phyloP scores from a whole-genome alignment of 2,113 vertebrate genomes.

The Puntigrus tetrazona region DNA sequence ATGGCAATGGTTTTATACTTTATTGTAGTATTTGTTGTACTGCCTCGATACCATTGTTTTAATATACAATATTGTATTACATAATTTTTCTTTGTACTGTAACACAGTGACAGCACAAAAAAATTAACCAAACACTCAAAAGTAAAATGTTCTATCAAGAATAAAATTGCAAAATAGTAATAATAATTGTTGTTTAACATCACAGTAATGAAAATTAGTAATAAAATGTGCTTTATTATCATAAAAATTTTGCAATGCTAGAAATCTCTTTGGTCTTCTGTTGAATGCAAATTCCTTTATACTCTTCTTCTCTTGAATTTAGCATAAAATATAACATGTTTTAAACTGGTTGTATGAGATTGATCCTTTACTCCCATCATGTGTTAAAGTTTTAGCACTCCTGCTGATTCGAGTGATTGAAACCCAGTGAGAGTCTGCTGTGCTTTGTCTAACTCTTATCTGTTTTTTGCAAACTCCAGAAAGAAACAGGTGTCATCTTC shows the following conservation, averaged over 20 bases:
- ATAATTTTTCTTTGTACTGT: background rate
- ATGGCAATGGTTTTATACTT: background rate
- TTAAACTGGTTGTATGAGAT: background rate
- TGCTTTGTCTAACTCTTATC: background rate
- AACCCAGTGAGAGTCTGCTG: background rate
- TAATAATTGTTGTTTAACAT: background rate
- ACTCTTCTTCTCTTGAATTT: background rate
- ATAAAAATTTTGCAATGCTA: background rate
- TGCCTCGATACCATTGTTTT: background rate
- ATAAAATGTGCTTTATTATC: background rate
- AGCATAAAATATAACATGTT: background rate
- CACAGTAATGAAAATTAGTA: background rate
- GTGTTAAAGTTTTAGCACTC: background rate
- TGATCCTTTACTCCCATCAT: background rate
- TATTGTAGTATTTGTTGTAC: background rate
- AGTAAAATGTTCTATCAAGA: background rate
- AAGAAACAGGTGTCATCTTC: constrained; percentile 3
- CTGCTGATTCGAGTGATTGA: background rate
- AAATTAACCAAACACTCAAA: background rate
- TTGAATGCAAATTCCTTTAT: background rate
- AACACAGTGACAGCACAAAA: background rate
- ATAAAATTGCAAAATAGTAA: background rate
- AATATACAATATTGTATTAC: background rate
- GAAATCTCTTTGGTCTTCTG: background rate
- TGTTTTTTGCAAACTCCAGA: background rate